A percentile compares a stretch with the other conserved stretches of the same genome.
These are phyloP conservation scores for Phortica variegata DNA, from an alignment of 1,140 invertebrate species.

Conservation along the genomic window DNA sequence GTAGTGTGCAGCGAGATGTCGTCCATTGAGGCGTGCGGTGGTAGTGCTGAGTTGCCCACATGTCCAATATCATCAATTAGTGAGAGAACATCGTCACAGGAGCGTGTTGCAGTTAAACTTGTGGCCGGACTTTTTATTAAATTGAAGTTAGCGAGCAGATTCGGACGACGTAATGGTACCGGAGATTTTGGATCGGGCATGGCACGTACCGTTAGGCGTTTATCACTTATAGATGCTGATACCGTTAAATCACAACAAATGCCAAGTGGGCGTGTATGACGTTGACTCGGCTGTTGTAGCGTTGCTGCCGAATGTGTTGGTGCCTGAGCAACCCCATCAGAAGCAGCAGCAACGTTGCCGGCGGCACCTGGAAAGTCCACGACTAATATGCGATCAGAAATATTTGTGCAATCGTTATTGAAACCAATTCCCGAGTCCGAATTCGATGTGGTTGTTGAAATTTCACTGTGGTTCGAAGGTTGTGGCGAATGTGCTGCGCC, in stretches of 20 bases:
- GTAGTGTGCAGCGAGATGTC: conserved; percentile 41
- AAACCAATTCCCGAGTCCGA: conserved; percentile 94
- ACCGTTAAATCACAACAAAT: conserved; percentile 29
- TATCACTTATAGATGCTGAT: conserved; percentile 19
- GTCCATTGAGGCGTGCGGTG: conserved; percentile 33
- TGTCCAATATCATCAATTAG: conserved; percentile 20
- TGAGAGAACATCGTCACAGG: conserved; percentile 47
- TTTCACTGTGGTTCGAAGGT: conserved; percentile 76
- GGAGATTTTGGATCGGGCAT: conserved; percentile 55
- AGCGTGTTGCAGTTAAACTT: conserved; percentile 38
- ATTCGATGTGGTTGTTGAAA: conserved; percentile 86
- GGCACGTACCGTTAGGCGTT: conserved; percentile 60
- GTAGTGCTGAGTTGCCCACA: conserved; percentile 6
- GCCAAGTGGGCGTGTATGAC: conserved; percentile 25
- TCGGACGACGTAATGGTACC: conserved; percentile 26
- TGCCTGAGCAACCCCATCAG: not conserved
- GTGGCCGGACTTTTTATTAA: conserved; percentile 42
- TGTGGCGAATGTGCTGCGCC: conserved; percentile 72
- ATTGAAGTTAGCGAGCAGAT: conserved; percentile 46
- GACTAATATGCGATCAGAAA: conserved; percentile 78
- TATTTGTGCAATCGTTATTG: conserved; percentile 79
- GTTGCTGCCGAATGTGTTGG: conserved; percentile 13
- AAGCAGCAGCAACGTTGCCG: conserved; percentile 10
- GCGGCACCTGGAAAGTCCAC: conserved; percentile 68
- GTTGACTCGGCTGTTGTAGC: conserved; percentile 1